Conservation (phyloP, 2,888 invertebrate genomes). For the Cryptophagus acutangulus region DNA sequence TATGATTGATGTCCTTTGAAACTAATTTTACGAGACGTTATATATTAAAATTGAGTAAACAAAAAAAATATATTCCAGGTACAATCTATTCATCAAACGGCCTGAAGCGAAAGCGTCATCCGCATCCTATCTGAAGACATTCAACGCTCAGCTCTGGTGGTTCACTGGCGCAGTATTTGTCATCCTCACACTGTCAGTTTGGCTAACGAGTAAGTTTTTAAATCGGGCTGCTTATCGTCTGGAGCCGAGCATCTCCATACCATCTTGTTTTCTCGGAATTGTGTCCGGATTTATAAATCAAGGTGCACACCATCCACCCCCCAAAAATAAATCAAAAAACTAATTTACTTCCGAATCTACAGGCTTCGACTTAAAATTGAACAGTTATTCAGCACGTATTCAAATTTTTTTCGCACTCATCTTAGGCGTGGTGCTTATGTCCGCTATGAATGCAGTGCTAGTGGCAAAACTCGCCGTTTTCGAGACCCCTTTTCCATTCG, state of each 20-base stretch:
- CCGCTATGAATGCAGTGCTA: conserved; percentile 42
- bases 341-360: conserved; percentile 15
- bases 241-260: conserved; percentile 32
- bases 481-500: conserved; percentile 40
- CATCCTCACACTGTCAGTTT: conserved; percentile 33
- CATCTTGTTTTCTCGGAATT: conserved; percentile 37
- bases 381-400: conserved; percentile 36
- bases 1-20: too few relatives aligned
- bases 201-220: conserved; percentile 34
- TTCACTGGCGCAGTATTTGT: conserved; percentile 29
- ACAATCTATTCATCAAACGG: conserved; percentile 38
- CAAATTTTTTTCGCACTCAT: conserved; percentile 36
- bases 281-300: conserved; percentile 42
- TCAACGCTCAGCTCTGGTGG: conserved; percentile 36
- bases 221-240: conserved; percentile 21
- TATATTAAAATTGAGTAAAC: too few relatives aligned
- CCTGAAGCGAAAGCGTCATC: conserved; percentile 36
- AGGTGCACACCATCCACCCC: conserved; percentile 30
- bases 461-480: conserved; percentile 46
- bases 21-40: too few relatives aligned
- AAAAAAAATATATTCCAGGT: too few relatives aligned
- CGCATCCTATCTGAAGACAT: conserved; percentile 37
- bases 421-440: conserved; percentile 39
- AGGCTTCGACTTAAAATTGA: conserved; percentile 40
- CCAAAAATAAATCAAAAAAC: background rate